Base-by-base conservation (phyloP, 2,113 vertebrate genomes). In the Gila orcuttii region DNA sequence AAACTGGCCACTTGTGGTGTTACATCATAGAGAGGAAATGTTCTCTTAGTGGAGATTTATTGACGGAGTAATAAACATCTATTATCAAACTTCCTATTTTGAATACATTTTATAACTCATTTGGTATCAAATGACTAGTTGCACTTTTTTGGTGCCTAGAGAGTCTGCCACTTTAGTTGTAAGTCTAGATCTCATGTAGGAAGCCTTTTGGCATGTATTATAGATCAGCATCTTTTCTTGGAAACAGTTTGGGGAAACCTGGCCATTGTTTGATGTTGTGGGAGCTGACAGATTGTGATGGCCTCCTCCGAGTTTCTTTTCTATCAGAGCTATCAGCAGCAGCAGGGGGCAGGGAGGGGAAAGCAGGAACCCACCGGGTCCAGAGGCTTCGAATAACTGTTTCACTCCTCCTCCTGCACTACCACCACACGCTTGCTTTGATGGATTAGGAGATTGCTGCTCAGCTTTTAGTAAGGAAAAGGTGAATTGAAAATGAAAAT, bases 221-320 rank as follows among this genome's bases (percentile, higher is more conserved):
- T 73, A 78, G 85, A 85, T 88, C 79, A 83, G 79, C 79, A 82
- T 82, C 47, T 87, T 84, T 87, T 79, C 78, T 68, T 84, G 42
- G 62, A 84, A 82, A 83, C 83, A 59, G 79, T 86, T 74, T 36
- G 85, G 50, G 33, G 83, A 87, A 79, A 87, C 66, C 87, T 89
- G 91, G 52, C 33, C 47, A 62, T 64, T 71, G 89, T 90, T 91
- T 89, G 82, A 90, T 88, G 87, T 83, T 86, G 64, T 79, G 52
- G 79, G 83, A 89, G 82, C 87, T 89, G 91, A 90, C 89, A 86
- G 90, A 82, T 50, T 89, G 59, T 77, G 86, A 90, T 88, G 90
- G 86, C 85, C 87, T 88, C 88, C 86, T 90, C 79, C 59, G 88
- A 86, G 87, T 71, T 85, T 62, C 36, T 15, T 82, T 79, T 83